Percentiles rank a stretch among this genome's conserved stretches.
phyloP scores from a whole-genome alignment of 2,888 invertebrate genomes.

The Cheilosia pagana region DNA sequence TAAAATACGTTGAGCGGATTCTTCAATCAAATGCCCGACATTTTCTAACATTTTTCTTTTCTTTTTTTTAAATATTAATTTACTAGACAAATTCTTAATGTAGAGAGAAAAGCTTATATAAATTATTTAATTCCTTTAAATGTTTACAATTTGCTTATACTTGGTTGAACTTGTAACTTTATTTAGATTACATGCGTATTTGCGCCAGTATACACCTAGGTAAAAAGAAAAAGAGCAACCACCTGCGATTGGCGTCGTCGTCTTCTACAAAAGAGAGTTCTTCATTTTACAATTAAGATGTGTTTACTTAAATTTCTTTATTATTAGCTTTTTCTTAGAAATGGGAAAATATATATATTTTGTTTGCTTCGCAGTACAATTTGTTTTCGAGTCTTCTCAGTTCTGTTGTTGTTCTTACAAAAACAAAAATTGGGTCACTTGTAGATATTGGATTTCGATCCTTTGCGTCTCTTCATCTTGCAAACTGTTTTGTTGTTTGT shows the following conservation, averaged over 20 bases:
- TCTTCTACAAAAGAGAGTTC: slow-evolving; percentile 25
- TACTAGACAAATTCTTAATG: slow-evolving; percentile 69
- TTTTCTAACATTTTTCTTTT: slow-evolving; percentile 25
- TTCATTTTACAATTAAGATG: slow-evolving; percentile 39
- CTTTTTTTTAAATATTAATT: slow-evolving; percentile 54
- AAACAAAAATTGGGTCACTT: slow-evolving; percentile 38
- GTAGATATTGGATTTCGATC: slow-evolving; percentile 40
- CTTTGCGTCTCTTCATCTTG: slow-evolving; percentile 16
- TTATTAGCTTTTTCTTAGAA: slow-evolving; percentile 67
- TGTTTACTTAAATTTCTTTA: slow-evolving; percentile 55
- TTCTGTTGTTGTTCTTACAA: slow-evolving; percentile 63
- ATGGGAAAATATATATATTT: slow-evolving; percentile 71
- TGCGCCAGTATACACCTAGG: not conserved
- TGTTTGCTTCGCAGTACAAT: slow-evolving; percentile 62
- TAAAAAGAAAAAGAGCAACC: slow-evolving; percentile 29
- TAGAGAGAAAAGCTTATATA: slow-evolving; percentile 65
- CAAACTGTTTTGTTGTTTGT: slow-evolving; percentile 40
- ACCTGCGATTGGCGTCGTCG: slow-evolving; percentile 6
- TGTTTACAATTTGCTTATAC: slow-evolving; percentile 49
- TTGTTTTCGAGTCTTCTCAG: slow-evolving; percentile 49
- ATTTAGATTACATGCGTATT: slow-evolving; percentile 18
- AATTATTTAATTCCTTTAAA: slow-evolving; percentile 52
- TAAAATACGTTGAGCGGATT: slow-evolving; percentile 40
- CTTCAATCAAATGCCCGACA: slow-evolving; percentile 24
- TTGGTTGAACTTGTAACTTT: slow-evolving; percentile 30